These are phyloP conservation scores for Penaeus indicus DNA, from an alignment of 1,140 invertebrate species.

Conservation along the genomic window DNA sequence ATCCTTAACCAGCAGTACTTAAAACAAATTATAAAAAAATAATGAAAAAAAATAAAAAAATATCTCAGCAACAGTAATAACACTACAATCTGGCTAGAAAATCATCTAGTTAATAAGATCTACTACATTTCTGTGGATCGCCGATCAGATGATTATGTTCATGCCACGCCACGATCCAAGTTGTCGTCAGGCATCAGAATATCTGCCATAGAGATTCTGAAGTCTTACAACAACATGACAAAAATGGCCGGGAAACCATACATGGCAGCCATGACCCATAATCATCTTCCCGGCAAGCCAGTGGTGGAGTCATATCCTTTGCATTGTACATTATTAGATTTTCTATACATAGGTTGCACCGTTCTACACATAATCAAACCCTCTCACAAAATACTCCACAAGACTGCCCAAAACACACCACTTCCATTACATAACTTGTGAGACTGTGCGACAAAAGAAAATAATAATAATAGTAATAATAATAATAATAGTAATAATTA, in stretches of 20 bases:
- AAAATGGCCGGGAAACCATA: background rate
- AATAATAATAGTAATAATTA: too few relatives aligned
- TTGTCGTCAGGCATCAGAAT: too few relatives aligned
- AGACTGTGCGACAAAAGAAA: conserved; percentile 54
- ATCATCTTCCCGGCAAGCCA: background rate
- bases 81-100: conserved; percentile 55
- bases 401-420: conserved; percentile 59
- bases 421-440: conserved; percentile 55
- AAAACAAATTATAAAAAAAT: too few relatives aligned
- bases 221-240: too few relatives aligned
- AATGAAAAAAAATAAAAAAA: conserved; percentile 33
- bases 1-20: conserved; percentile 58
- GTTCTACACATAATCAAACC: conserved; percentile 54
- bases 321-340: conserved; percentile 1
- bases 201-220: too few relatives aligned
- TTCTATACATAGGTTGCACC: conserved; percentile 44
- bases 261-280: background rate
- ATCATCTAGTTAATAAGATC: conserved; percentile 40
- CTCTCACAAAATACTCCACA: conserved; percentile 41
- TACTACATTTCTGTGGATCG: conserved; percentile 41
- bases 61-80: conserved; percentile 52
- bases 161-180: too few relatives aligned
- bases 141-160: conserved; percentile 25
- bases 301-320: background rate
- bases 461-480: too few relatives aligned